These are phyloP conservation scores for Sinosuthora webbiana DNA, from an alignment of 2,113 vertebrate species.

Conservation along the genomic window DNA sequence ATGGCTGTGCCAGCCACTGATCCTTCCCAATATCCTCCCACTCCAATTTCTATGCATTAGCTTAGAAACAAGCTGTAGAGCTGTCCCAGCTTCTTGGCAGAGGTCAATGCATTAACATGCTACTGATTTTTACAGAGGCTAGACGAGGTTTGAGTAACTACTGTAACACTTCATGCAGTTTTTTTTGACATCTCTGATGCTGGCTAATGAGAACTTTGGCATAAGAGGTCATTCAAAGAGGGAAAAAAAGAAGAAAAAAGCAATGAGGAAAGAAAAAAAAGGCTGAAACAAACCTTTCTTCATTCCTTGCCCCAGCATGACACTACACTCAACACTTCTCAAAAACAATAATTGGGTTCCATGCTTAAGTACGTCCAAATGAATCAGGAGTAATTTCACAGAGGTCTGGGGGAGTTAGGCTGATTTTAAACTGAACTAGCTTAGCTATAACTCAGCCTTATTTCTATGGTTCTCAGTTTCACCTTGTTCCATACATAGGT, in stretches of 20 bases:
- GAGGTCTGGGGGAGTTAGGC: background rate
- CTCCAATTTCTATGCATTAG: background rate
- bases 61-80: background rate
- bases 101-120: background rate
- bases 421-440: background rate
- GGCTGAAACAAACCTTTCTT: background rate
- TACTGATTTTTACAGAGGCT: background rate
- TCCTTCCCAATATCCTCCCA: background rate
- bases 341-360: background rate
- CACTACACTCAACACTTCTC: background rate
- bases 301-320: background rate
- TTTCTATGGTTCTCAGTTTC: background rate
- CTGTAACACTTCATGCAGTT: background rate
- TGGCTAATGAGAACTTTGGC: background rate
- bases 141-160: background rate
- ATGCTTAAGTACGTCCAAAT: background rate
- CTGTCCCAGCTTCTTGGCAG: background rate
- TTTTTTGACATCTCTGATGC: background rate
- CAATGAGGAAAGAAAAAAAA: background rate
- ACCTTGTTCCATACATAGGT: background rate
- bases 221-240: background rate
- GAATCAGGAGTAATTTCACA: background rate
- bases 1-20: background rate
- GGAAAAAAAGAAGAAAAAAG: fast-evolving
- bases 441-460: background rate